Evolutionary conservation across 2,888 invertebrate genomes (phyloP).

Genomic region (Lagria hirta): DNA sequence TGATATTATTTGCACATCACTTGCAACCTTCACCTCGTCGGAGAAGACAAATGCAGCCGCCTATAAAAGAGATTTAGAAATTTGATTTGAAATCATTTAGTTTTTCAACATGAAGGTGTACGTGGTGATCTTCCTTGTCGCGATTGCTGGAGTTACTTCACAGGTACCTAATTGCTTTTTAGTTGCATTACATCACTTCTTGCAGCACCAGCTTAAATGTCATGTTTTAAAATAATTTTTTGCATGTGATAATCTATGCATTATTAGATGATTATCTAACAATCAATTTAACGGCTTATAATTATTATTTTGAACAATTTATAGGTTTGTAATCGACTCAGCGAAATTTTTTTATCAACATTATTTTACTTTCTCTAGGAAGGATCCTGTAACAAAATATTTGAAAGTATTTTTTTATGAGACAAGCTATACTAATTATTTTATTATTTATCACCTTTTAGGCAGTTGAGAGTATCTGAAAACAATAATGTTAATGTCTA

Average conservation of each 20-base stretch:
- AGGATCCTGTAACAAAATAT: background rate
- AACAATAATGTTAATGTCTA: no score
- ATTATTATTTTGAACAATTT: no score
- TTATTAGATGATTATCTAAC: no score
- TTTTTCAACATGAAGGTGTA: conserved; percentile 14
- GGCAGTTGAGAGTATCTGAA: no score
- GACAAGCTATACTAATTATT: no score
- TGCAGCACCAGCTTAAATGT: conserved; percentile 3
- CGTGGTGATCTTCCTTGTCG: conserved; percentile 9
- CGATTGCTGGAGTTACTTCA: conserved; percentile 4
- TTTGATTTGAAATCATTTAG: conserved; percentile 18
- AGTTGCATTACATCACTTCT: conserved; percentile 9
- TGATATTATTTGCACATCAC: conserved; percentile 16
- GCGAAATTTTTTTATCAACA: no score
- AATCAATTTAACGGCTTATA: no score
- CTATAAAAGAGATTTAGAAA: conserved; percentile 22
- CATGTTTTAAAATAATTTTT: background rate
- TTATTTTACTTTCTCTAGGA: conserved; percentile 6
- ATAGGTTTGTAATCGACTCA: no score
- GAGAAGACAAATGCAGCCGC: conserved; percentile 8
- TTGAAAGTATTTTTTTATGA: no score
- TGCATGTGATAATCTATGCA: background rate
- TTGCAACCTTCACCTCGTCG: conserved; percentile 19
- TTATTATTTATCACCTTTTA: no score
- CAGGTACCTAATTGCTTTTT: conserved; percentile 15